Base-by-base conservation (phyloP, 2,797 vertebrate species). In the Melanotaenia maccullochi region DNA sequence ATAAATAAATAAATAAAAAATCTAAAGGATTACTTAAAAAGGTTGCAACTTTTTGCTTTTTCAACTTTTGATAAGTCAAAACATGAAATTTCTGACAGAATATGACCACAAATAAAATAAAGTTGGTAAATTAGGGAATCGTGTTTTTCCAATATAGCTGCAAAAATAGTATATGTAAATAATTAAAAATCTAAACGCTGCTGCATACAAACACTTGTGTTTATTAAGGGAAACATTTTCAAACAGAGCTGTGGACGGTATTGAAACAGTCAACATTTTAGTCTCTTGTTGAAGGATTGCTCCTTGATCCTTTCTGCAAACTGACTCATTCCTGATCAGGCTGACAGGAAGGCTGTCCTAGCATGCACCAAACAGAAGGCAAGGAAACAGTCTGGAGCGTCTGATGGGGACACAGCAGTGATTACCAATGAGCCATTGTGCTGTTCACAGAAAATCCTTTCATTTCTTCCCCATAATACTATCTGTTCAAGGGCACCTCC, bases 341-440 rank as follows among this genome's bases (percentile, higher is more conserved):
- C 69, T 72, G 78, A 74, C 74, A 79, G 73, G 47, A 69, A 83
- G 28, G 73, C 58, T 75, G 76, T 84, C 79, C 82, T 73, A 68
- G 60, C 62, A 28, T 85, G 75, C 83, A 85, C 81, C 3, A 60
- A 78, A 60, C 80, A 85, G 83, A 89, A 84, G 75, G 85, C 61
- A 75, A 65, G 61, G 62, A 79, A 77, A 57, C 83, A 72, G 52
- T 86, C 69, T 78, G 78, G 62, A 76, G 81, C 33, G 61, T 79
- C 81, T 87, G 85, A 60, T 75, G 79, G 71, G 68, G 80, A 76
- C 85, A 73, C 75, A 74, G 79, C 85, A 65, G 65, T 68, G 83
- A 72, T 82, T 71, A 82, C 78, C 64, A 84, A 65, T 65, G 73
- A 80, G 65, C 72, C 60, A 52, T 75, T 75, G 60, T 65, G 78